Percentiles rank a stretch among this genome's conserved stretches.
Conservation (phyloP, 2,113 vertebrate species). For the Burhinus bistriatus region DNA sequence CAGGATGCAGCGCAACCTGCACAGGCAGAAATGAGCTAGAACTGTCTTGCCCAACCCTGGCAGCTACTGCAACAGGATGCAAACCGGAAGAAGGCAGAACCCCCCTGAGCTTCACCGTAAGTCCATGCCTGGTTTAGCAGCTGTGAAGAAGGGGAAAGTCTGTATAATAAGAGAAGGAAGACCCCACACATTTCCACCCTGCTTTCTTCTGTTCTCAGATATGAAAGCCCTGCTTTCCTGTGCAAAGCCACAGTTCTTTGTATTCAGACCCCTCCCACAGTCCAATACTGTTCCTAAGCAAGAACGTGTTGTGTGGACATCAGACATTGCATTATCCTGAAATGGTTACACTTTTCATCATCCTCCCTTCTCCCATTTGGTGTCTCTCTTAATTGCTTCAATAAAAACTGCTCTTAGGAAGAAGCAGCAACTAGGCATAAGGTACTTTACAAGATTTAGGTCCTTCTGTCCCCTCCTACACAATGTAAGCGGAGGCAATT, state of each 20-base stretch:
- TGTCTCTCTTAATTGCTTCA: not conserved
- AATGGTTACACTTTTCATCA: not conserved
- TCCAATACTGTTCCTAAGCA: not conserved
- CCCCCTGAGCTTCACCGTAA: not conserved
- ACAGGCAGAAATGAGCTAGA: not conserved
- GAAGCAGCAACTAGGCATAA: not conserved
- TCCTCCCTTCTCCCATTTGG: not conserved
- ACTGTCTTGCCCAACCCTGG: not conserved
- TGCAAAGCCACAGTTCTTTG: not conserved
- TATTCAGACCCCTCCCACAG: not conserved
- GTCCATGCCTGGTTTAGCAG: not conserved
- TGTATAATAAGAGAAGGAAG: not conserved
- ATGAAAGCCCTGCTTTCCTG: rapidly evolving
- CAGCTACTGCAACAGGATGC: not conserved
- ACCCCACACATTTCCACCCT: not conserved
- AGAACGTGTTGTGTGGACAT: not conserved
- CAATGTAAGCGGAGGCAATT: not conserved
- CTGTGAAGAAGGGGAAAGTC: not conserved
- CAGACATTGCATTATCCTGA: not conserved
- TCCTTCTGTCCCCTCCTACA: not conserved
- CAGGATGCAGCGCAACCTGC: not conserved
- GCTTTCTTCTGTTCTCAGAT: not conserved
- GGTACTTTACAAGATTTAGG: not conserved
- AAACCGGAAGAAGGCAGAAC: not conserved
- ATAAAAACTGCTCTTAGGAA: not conserved